phyloP scores from a whole-genome alignment of 1,140 invertebrate species.

The Trypoxylus dichotomus region DNA sequence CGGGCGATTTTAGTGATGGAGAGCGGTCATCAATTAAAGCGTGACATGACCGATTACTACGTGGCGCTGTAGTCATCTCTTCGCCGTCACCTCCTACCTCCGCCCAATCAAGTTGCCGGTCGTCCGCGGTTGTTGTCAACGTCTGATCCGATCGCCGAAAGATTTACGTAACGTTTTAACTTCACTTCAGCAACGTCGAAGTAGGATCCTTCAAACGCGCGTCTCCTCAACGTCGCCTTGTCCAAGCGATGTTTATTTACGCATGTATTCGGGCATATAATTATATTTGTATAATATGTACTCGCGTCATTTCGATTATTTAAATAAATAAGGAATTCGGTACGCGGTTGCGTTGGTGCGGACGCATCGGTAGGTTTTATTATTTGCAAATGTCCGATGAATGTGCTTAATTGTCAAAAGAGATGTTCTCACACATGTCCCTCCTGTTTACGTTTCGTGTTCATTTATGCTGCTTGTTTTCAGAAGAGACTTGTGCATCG shows the following conservation, averaged over 20 bases:
- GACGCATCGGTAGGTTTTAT: background rate
- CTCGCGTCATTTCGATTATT: background rate
- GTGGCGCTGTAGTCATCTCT: constrained; percentile 10
- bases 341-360: background rate
- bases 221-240: background rate
- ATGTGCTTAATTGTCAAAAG: background rate
- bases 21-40: constrained; percentile 19
- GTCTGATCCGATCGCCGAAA: background rate
- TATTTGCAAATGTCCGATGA: background rate
- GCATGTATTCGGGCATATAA: background rate
- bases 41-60: background rate
- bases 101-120: background rate
- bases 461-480: background rate
- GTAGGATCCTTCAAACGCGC: background rate
- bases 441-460: background rate
- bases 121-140: background rate
- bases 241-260: background rate
- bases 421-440: constrained; percentile 6
- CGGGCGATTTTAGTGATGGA: constrained; percentile 12
- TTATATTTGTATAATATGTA: constrained; percentile 18
- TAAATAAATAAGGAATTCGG: background rate
- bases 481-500: background rate
- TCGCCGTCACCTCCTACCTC: background rate
- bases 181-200: background rate
- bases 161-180: background rate